Percentiles rank a stretch among this genome's conserved stretches.
phyloP scores from a whole-genome alignment of 2,113 vertebrate genomes.

The Onychorhynchus coronatus region DNA sequence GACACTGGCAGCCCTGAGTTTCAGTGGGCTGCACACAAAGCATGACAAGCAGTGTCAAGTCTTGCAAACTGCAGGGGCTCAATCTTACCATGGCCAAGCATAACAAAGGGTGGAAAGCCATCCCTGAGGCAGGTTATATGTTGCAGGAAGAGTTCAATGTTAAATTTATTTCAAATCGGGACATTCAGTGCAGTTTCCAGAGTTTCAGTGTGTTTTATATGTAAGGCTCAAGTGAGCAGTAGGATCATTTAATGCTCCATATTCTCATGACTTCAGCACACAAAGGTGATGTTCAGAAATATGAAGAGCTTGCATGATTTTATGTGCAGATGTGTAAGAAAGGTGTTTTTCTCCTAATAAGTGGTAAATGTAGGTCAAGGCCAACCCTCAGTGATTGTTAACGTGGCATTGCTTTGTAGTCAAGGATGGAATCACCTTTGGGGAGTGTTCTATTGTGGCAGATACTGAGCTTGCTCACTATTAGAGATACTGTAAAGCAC shows the following conservation, averaged over 20 bases:
- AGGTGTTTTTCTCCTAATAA: not conserved
- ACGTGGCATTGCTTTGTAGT: not conserved
- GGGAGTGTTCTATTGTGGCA: not conserved
- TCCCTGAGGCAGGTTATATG: not conserved
- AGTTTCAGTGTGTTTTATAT: not conserved
- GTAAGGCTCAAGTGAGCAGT: not conserved
- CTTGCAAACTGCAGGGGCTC: not conserved
- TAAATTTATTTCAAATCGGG: not conserved
- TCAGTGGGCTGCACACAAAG: not conserved
- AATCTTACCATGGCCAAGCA: not conserved
- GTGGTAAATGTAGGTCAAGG: not conserved
- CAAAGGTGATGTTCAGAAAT: not conserved
- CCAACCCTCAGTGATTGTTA: not conserved
- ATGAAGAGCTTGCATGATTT: not conserved
- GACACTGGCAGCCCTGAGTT: accelerated
- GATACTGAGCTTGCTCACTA: not conserved
- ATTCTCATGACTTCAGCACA: not conserved
- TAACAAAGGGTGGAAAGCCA: not conserved
- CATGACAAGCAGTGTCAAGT: not conserved
- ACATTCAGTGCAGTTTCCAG: not conserved
- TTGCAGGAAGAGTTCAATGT: not conserved
- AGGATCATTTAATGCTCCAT: not conserved
- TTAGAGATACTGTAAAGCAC: not conserved
- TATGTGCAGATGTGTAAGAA: not conserved
- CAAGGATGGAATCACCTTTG: not conserved